Conservation (phyloP, 2,797 vertebrate genomes). For the Tragelaphus oryx region DNA sequence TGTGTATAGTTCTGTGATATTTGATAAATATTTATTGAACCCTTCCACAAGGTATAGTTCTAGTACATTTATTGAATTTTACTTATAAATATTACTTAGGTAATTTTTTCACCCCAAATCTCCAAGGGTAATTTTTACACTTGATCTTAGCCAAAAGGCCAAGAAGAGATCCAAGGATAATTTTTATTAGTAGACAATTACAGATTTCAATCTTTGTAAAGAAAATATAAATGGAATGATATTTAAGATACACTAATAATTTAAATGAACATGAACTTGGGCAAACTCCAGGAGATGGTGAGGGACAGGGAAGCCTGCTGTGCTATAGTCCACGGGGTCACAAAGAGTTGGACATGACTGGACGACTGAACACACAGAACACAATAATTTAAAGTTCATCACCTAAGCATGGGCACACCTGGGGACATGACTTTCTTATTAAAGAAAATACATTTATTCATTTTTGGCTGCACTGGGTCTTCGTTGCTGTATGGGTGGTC, state of each 20-base stretch:
- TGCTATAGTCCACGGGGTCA: not conserved
- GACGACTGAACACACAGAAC: not conserved
- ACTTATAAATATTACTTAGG: not conserved
- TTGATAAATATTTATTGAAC: not conserved
- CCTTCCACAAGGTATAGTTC: not conserved
- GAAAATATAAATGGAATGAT: not conserved
- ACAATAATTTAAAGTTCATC: not conserved
- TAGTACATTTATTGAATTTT: conserved; percentile 7
- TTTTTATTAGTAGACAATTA: conserved; percentile 4
- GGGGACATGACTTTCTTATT: not conserved
- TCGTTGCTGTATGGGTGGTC: not conserved
- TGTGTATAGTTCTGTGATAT: not conserved
- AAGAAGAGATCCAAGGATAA: not conserved
- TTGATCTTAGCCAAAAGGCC: not conserved
- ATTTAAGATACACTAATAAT: not conserved
- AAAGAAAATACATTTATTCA: not conserved
- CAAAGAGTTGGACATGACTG: not conserved
- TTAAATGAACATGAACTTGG: not conserved
- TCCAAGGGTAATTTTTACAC: not conserved
- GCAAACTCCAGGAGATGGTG: not conserved
- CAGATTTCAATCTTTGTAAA: not conserved
- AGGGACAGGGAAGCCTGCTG: not conserved
- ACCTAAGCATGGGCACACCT: not conserved
- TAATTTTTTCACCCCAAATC: not conserved
- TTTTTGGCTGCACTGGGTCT: not conserved